Evolutionary conservation across 2,888 invertebrate genomes (phyloP).

Genomic region (Lysandra bellargus): DNA sequence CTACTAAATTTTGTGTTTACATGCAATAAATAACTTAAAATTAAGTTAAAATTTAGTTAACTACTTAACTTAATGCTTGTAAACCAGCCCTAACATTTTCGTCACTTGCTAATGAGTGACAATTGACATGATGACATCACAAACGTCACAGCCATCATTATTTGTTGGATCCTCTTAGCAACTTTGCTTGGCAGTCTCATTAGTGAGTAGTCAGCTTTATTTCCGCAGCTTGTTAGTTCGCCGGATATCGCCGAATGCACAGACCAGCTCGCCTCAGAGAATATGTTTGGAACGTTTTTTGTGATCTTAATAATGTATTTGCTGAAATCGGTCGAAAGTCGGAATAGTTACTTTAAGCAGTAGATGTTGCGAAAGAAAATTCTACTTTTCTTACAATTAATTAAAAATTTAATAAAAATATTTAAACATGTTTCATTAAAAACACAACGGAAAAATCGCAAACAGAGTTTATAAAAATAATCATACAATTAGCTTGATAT

Average conservation of each 20-base stretch:
- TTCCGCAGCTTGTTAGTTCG: slow-evolving; percentile 22
- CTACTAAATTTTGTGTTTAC: no score
- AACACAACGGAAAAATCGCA: no score
- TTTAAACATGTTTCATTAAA: no score
- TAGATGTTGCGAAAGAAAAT: background rate
- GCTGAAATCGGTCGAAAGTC: no score
- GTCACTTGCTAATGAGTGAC: background rate
- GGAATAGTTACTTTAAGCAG: background rate
- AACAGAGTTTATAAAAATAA: no score
- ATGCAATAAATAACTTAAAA: no score
- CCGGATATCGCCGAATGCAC: slow-evolving; percentile 20
- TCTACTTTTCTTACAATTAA: background rate
- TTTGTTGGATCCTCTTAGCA: slow-evolving; percentile 28
- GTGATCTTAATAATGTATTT: background rate
- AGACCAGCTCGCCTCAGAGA: background rate
- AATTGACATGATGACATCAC: background rate
- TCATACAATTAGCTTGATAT: no score
- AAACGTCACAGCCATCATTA: slow-evolving; percentile 12
- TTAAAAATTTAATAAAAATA: no score
- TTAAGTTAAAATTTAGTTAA: no score
- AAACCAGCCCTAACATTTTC: background rate
- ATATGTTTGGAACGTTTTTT: background rate
- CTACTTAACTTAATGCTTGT: no score
- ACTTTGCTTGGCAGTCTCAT: slow-evolving; percentile 22
- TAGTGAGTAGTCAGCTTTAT: slow-evolving; percentile 28